Evolutionary conservation across 2,888 invertebrate genomes (phyloP).

Genomic region (Idaea dimidiata): DNA sequence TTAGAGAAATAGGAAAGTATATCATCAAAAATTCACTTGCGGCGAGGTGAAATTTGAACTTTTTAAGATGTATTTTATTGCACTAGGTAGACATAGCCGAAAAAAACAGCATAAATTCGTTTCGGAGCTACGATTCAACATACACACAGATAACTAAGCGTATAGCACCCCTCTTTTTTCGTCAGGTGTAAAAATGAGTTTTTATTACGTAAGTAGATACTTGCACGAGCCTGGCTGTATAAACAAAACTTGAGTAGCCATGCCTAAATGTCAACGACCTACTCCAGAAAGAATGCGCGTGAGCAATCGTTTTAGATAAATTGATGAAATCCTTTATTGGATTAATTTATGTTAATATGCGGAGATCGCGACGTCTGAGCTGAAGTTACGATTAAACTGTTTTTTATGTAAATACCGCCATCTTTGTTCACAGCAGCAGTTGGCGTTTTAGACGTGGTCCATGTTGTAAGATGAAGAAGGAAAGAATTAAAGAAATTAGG

Average conservation of each 20-base stretch:
- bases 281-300: slow-evolving; percentile 8
- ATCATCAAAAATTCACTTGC: no score
- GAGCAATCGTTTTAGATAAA: slow-evolving; percentile 20
- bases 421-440: slow-evolving; percentile 67
- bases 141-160: no score
- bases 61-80: no score
- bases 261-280: not conserved
- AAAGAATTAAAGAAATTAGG: no score
- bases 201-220: not conserved
- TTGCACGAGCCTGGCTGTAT: not conserved
- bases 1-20: no score
- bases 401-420: slow-evolving; percentile 74
- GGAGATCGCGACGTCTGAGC: slow-evolving; percentile 59
- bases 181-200: not conserved
- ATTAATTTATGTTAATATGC: slow-evolving; percentile 52
- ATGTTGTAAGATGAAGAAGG: slow-evolving; percentile 14
- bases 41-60: no score
- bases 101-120: no score
- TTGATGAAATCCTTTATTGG: slow-evolving; percentile 36
- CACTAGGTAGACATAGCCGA: no score
- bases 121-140: no score
- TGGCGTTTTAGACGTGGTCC: slow-evolving; percentile 41
- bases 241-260: not conserved
- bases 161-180: no score
- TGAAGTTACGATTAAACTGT: slow-evolving; percentile 72